These are phyloP conservation scores for Monopterus albus DNA, from an alignment of 2,113 vertebrate genomes.

Conservation along the genomic window DNA sequence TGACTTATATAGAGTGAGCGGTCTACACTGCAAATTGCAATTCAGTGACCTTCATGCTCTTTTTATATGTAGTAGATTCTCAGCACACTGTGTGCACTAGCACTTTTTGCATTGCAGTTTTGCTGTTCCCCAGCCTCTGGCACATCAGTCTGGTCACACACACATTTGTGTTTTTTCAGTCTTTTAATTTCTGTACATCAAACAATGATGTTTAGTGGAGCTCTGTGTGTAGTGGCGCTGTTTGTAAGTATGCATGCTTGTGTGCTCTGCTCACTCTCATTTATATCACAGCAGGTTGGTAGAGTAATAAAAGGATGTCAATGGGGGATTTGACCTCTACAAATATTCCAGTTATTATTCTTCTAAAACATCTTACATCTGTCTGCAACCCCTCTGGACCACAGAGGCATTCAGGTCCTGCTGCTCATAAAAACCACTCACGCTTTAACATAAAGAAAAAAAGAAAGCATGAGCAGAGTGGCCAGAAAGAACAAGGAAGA, in stretches of 20 bases:
- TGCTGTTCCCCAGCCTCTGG: slow-evolving; percentile 15
- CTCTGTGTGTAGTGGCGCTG: slow-evolving; percentile 1
- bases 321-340: slow-evolving; percentile 73
- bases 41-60: slow-evolving; percentile 32
- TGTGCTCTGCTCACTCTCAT: slow-evolving; percentile 58
- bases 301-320: slow-evolving; percentile 71
- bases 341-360: slow-evolving; percentile 72
- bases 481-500: slow-evolving; percentile 9
- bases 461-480: slow-evolving; percentile 1
- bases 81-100: slow-evolving; percentile 5
- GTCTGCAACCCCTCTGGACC: slow-evolving; percentile 57
- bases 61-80: slow-evolving; percentile 18
- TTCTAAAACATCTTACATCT: slow-evolving; percentile 64
- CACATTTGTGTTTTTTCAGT: slow-evolving; percentile 27
- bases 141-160: slow-evolving; percentile 45
- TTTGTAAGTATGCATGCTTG: slow-evolving; percentile 39
- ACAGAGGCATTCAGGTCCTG: slow-evolving; percentile 38
- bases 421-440: slow-evolving; percentile 58
- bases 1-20: slow-evolving; percentile 20
- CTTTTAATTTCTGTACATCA: slow-evolving; percentile 62
- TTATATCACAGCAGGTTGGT: slow-evolving; percentile 68
- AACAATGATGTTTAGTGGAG: slow-evolving; percentile 45
- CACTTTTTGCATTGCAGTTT: slow-evolving; percentile 13
- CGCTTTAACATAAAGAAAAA: slow-evolving; percentile 35
- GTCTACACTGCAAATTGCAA: not conserved